Conservation (phyloP, 2,113 vertebrate species). For the Taurulus bubalis region DNA sequence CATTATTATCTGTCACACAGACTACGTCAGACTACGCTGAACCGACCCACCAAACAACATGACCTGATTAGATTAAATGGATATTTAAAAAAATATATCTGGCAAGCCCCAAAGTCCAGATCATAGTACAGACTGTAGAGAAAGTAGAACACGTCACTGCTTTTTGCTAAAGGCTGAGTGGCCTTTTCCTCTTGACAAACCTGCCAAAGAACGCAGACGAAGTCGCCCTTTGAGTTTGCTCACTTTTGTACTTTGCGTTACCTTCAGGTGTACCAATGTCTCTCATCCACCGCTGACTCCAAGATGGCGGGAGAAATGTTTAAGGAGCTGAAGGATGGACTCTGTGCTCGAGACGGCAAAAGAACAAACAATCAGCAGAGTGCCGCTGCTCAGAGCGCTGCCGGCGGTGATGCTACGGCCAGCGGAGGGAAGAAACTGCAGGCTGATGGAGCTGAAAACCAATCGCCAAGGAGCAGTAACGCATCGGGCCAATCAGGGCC, state of each 20-base stretch:
- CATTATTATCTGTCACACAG: background rate
- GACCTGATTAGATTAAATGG: too few species aligned
- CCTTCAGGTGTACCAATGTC: slow-evolving; percentile 50
- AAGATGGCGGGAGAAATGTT: background rate
- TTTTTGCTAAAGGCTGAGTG: too few species aligned
- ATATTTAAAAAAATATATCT: too few species aligned
- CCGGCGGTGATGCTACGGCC: fast-evolving
- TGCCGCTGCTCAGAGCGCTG: fast-evolving
- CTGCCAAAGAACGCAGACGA: too few species aligned
- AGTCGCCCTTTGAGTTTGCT: background rate
- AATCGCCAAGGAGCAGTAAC: slow-evolving; percentile 21
- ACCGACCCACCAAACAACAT: too few species aligned
- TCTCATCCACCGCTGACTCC: slow-evolving; percentile 49
- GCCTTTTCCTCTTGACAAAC: too few species aligned
- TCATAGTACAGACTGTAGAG: too few species aligned
- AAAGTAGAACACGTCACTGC: too few species aligned
- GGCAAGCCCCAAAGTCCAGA: too few species aligned
- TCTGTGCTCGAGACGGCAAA: fast-evolving
- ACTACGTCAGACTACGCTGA: background rate
- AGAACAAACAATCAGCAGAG: background rate
- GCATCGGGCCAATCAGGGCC: background rate
- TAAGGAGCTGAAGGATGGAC: background rate
- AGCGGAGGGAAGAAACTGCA: background rate
- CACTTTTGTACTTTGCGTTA: background rate
- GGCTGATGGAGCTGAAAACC: background rate